Evolutionary conservation across 2,113 vertebrate genomes (phyloP).

Genomic region (Prietella phreatophila): DNA sequence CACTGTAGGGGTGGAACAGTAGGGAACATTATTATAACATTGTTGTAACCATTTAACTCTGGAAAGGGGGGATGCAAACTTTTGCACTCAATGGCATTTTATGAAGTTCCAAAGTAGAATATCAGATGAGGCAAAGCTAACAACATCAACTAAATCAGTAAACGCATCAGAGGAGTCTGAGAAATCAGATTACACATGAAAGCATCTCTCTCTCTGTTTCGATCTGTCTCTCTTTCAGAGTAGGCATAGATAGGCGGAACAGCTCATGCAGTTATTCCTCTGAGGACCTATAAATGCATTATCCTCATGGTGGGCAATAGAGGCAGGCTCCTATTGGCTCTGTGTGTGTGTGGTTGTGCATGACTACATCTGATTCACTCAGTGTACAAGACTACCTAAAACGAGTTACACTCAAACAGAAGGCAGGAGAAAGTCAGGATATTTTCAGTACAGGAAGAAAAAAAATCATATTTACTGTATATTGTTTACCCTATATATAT

Average conservation of each 20-base stretch:
- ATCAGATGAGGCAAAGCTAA: constrained; percentile 7
- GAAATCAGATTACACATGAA: constrained; percentile 42
- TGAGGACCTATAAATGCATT: constrained; percentile 49
- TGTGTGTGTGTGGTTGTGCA: constrained; percentile 27
- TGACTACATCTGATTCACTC: constrained; percentile 34
- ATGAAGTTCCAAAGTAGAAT: background rate
- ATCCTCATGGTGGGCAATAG: constrained; percentile 39
- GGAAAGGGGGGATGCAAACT: background rate
- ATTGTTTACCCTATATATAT: background rate
- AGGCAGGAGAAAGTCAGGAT: background rate
- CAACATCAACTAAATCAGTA: constrained; percentile 18
- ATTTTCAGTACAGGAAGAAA: constrained; percentile 12
- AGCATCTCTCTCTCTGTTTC: constrained; percentile 4
- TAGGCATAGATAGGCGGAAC: background rate
- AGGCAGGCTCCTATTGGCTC: constrained; percentile 31
- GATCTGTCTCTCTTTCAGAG: background rate
- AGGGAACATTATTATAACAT: background rate
- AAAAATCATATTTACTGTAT: background rate
- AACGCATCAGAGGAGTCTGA: background rate
- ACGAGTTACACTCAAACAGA: constrained; percentile 13
- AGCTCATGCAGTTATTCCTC: constrained; percentile 40
- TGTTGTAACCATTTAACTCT: background rate
- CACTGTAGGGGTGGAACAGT: background rate
- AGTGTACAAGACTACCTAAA: constrained; percentile 25
- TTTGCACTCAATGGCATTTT: background rate